phyloP scores from a whole-genome alignment of 1,140 invertebrate genomes.

The Zophobas atratus region DNA sequence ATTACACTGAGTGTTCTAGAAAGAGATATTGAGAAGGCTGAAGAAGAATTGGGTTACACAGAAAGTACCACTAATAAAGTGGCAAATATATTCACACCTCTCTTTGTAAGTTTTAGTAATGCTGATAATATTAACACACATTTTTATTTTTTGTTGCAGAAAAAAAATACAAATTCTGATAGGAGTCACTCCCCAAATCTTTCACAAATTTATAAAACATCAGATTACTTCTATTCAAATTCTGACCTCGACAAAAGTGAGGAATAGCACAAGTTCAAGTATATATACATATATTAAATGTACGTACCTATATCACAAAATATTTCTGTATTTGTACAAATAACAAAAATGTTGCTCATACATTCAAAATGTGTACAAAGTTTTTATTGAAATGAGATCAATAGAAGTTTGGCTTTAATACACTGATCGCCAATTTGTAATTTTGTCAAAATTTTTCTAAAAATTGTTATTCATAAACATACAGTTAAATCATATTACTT shows the following conservation, averaged over 20 bases:
- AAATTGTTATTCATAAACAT: too few relatives aligned
- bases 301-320: too few relatives aligned
- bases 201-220: constrained; percentile 2
- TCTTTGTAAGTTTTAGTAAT: constrained; percentile 64
- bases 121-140: background rate
- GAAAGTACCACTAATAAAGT: constrained; percentile 59
- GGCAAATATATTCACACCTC: constrained; percentile 62
- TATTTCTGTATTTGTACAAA: too few relatives aligned
- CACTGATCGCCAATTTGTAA: too few relatives aligned
- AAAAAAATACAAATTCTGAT: constrained; percentile 35
- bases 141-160: constrained; percentile 42
- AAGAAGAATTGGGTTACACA: constrained; percentile 61
- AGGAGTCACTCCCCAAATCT: constrained; percentile 37
- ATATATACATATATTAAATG: too few relatives aligned
- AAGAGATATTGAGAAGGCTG: constrained; percentile 62
- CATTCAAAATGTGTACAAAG: too few relatives aligned
- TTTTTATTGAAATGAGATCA: too few relatives aligned
- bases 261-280: constrained; percentile 51
- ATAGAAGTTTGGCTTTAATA: too few relatives aligned
- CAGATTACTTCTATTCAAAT: constrained; percentile 8
- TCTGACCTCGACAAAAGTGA: constrained; percentile 47
- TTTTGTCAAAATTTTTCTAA: too few relatives aligned
- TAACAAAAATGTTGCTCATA: too few relatives aligned
- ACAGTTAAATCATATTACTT: too few relatives aligned
- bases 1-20: constrained; percentile 63